phyloP scores from a whole-genome alignment of 2,797 vertebrate species.

The Rhinophrynus dorsalis region DNA sequence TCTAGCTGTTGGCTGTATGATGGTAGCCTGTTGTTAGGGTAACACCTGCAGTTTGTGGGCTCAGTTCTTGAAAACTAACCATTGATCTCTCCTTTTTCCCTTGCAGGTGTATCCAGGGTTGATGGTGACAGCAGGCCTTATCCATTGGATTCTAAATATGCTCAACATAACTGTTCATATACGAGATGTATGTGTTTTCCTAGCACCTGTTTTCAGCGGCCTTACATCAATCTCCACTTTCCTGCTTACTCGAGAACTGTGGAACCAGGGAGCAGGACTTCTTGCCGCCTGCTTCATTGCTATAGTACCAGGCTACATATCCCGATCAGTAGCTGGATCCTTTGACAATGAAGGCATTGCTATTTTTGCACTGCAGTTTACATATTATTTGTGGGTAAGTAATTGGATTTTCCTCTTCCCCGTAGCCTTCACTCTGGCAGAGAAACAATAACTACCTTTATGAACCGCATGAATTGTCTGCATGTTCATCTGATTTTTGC shows the following conservation, averaged over 20 bases:
- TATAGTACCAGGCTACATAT: slow-evolving; percentile 97
- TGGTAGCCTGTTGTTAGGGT: too few relatives aligned
- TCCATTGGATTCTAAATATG: slow-evolving; percentile 95
- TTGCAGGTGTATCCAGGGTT: slow-evolving; percentile 92
- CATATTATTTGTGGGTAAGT: slow-evolving; percentile 98
- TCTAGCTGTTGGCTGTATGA: too few relatives aligned
- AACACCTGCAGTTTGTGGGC: too few relatives aligned
- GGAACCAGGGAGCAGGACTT: slow-evolving; percentile 96
- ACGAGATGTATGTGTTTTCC: slow-evolving; percentile 94
- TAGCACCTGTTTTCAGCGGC: slow-evolving; percentile 95
- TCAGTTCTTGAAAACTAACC: too few relatives aligned
- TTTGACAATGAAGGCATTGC: slow-evolving; percentile 98
- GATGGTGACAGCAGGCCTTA: slow-evolving; percentile 95
- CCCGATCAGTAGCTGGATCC: slow-evolving; percentile 94
- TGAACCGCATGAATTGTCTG: slow-evolving; percentile 47
- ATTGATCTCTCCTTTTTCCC: too few relatives aligned
- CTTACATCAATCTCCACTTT: slow-evolving; percentile 96
- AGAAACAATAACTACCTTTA: slow-evolving; percentile 48
- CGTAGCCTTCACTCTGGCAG: slow-evolving; percentile 38
- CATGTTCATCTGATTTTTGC: slow-evolving; percentile 40
- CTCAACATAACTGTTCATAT: slow-evolving; percentile 96
- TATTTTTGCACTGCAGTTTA: slow-evolving; percentile 98
- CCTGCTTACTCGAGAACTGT: slow-evolving; percentile 93
- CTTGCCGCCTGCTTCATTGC: slow-evolving; percentile 97
- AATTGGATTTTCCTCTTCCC: slow-evolving; percentile 52